Base-by-base conservation (phyloP, 1,140 invertebrate species). In the Drosophila eugracilis region DNA sequence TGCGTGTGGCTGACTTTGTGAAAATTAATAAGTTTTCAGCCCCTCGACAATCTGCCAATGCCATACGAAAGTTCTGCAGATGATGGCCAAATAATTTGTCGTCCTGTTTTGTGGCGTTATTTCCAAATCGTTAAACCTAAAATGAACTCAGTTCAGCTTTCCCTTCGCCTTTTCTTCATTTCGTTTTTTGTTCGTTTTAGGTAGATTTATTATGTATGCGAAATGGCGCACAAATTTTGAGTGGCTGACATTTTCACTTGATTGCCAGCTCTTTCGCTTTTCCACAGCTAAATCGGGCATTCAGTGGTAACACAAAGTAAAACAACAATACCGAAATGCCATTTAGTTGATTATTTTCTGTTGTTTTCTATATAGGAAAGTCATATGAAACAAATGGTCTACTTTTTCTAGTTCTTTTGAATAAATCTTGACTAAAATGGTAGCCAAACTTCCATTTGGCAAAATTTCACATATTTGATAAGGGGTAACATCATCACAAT, bases 71-170 rank as follows among this genome's bases (percentile, higher is more conserved):
- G 58, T 83, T 88, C 81, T 86, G 81, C 65, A 65, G 55, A 69
- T 86, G 81, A 86, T 86, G 81, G 74, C 78, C 83, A 86, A 88
- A 86, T 88, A 88, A 86, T 86, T 86, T 86, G 74, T 86, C 81
- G 78, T 83, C 66, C 77, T 62, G 59, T 67, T 78, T 55, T 73
- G 75, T 75, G 74, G 66, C 42, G 53, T 86, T 86, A 72, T 88
- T 86, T 86, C 81, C 81, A 72, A 83, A 88, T 88, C 81, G 81
- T 86, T 86, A 88, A 88, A 70, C 58, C 70, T 52, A 66, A 83
- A 86, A 88, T 83, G 58, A 83, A 88, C 44, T 78, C 45, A 24
- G 53, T 42, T 66, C 22, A 30, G 30, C 36, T 57, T 26, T 44
- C 10, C 2, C 12, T 22, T 14, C 14, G 34, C 22, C n/a, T 21